These are phyloP conservation scores for Dexiosoma caninum DNA, from an alignment of 2,888 invertebrate genomes.

Conservation along the genomic window DNA sequence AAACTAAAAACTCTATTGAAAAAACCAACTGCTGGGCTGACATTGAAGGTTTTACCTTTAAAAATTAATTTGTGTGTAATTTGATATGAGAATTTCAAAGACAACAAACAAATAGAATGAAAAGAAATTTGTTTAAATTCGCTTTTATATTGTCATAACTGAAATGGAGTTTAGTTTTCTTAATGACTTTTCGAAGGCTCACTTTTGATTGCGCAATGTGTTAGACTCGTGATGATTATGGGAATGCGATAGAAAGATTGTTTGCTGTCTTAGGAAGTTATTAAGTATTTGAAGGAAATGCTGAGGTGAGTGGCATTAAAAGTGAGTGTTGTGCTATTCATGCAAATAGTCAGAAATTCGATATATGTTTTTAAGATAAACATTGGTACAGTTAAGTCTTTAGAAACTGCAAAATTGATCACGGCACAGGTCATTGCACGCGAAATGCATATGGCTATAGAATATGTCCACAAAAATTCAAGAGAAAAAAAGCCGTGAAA, in stretches of 20 bases:
- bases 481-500: too few relatives aligned
- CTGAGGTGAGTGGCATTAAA: conserved; percentile 15
- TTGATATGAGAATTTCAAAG: conserved; percentile 31
- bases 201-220: conserved; percentile 52
- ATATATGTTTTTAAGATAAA: background rate
- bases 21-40: conserved; percentile 39
- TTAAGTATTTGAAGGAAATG: conserved; percentile 1
- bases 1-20: conserved; percentile 6
- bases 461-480: too few relatives aligned
- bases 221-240: conserved; percentile 25
- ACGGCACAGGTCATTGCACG: background rate
- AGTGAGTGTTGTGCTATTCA: background rate
- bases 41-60: conserved; percentile 49
- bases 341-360: background rate
- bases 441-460: background rate
- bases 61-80: conserved; percentile 57
- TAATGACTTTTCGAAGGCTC: conserved; percentile 10
- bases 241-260: conserved; percentile 1
- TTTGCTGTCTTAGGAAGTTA: background rate
- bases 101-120: conserved; percentile 3
- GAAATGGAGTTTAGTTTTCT: conserved; percentile 11
- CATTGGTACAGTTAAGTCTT: conserved; percentile 17
- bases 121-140: conserved; percentile 25
- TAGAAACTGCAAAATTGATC: background rate
- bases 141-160: conserved; percentile 20